Base-by-base conservation (phyloP, 2,888 invertebrate genomes). In the Ectobius pallidus region DNA sequence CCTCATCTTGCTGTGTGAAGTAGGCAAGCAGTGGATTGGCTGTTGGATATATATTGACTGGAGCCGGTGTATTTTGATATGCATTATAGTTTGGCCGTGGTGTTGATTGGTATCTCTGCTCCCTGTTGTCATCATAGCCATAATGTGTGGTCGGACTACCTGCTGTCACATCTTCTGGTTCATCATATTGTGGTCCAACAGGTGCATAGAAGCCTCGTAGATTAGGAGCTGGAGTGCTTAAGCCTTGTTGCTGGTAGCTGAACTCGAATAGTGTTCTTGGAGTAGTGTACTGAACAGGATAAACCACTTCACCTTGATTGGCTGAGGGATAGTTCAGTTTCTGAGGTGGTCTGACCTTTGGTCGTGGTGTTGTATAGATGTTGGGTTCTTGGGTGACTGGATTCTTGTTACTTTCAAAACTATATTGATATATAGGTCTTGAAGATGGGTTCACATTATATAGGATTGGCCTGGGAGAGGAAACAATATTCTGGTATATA, bases 1-100 rank as follows among this genome's bases (percentile, higher is more conserved):
- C 86, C 78, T 90, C 86, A 80, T 88, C 86, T 75, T 90, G 91
- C 80, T 89, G 89, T 16, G 91, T 90, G 82, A 91, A 90, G 81
- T 89, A 90, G 42, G 87, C 86, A 78, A 90, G 86, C 80, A 88
- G 84, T 78, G 7, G 89, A 86, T 76, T 74, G 78, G 77, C 42
- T 58, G 75, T 62, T 44, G 76, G 27, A 58, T 69, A 22, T 1
- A 46, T 27, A 27, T 44, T 44, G 2, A 46, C 44, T 18, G 25
- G 44, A 16, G 44, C 6, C 2, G 32, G 22, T 14, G 39, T 20
- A n/a, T 22, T 22, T 14, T 18, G n/a, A n/a, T 16, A 18, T 27
- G 27, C 18, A 14, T 22, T 27, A 11, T 44, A 30, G 1, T 34
- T 65, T 3, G 46, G 25, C 7, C 27, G 44, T 22, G 65, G 65